Evolutionary conservation across 2,888 invertebrate genomes (phyloP).

Genomic region (Nephrotoma guestfalica): DNA sequence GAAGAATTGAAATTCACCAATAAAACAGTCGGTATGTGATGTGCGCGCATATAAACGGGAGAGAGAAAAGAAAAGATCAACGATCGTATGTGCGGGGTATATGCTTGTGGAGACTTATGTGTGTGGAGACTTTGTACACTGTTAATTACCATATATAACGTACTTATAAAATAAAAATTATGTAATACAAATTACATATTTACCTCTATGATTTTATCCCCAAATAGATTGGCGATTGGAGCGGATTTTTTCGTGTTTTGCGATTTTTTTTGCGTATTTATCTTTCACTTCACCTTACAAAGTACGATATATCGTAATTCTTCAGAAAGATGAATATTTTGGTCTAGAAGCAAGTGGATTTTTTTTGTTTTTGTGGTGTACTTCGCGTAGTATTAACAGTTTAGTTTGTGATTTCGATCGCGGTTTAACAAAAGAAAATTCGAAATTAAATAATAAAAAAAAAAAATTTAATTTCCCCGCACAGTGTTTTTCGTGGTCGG

Average conservation of each 20-base stretch:
- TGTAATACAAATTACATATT: not conserved
- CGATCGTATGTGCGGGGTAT: not conserved
- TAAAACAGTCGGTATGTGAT: not conserved
- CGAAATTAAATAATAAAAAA: not conserved
- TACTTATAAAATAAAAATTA: not conserved
- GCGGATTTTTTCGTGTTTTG: not conserved
- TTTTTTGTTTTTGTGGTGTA: not conserved
- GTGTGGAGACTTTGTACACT: not conserved
- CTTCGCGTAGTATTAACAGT: not conserved
- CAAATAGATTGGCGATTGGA: not conserved
- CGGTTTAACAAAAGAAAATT: not conserved
- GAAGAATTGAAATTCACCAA: not conserved
- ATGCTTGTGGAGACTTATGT: not conserved
- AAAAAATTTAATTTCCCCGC: not conserved
- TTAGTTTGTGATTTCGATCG: not conserved
- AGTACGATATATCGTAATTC: not conserved
- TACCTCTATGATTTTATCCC: constrained; percentile 1
- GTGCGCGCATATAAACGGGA: not conserved
- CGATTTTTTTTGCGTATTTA: not conserved
- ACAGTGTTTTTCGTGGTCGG: not conserved
- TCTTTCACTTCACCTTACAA: constrained; percentile 1
- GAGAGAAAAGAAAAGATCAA: not conserved
- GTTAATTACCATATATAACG: not conserved
- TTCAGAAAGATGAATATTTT: constrained; percentile 1
- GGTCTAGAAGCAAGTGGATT: not conserved